Conservation (phyloP, 1,140 invertebrate species). For the Magallana ariakensis region DNA sequence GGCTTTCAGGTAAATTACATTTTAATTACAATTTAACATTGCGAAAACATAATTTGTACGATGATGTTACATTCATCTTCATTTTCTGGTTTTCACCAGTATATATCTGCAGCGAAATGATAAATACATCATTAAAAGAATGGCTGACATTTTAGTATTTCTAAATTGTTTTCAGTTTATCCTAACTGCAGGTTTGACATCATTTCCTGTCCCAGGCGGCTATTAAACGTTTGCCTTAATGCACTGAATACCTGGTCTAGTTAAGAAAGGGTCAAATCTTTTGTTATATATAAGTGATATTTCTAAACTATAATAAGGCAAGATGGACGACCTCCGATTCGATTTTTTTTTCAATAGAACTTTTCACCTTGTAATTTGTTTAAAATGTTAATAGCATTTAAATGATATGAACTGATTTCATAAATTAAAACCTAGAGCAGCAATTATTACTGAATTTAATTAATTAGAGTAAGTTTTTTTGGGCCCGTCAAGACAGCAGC, state of each 20-base stretch:
- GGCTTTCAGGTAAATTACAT: conserved; percentile 34
- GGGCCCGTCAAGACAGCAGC: neutral
- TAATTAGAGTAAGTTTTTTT: conserved; percentile 1
- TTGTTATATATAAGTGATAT: too few species aligned
- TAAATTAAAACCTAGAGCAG: conserved; percentile 27
- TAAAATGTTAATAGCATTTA: conserved; percentile 25
- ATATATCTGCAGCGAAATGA: conserved; percentile 14
- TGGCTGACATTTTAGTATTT: conserved; percentile 28
- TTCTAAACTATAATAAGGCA: too few species aligned
- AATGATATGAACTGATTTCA: conserved; percentile 35
- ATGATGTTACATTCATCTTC: conserved; percentile 29
- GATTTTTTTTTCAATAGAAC: neutral
- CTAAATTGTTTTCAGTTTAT: conserved; percentile 7
- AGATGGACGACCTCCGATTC: too few species aligned
- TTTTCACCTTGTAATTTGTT: conserved; percentile 28
- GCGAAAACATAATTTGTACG: conserved; percentile 15
- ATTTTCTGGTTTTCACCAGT: conserved; percentile 15
- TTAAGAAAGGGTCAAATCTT: too few species aligned
- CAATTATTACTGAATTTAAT: conserved; percentile 34
- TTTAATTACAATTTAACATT: conserved; percentile 34
- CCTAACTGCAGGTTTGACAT: neutral
- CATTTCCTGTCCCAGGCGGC: neutral
- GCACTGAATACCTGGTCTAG: too few species aligned
- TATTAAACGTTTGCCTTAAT: too few species aligned
- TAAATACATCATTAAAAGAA: conserved; percentile 24